A percentile compares a stretch with the other conserved stretches of the same genome.
Conservation (phyloP, 2,113 vertebrate genomes). For the Pavo muticus region DNA sequence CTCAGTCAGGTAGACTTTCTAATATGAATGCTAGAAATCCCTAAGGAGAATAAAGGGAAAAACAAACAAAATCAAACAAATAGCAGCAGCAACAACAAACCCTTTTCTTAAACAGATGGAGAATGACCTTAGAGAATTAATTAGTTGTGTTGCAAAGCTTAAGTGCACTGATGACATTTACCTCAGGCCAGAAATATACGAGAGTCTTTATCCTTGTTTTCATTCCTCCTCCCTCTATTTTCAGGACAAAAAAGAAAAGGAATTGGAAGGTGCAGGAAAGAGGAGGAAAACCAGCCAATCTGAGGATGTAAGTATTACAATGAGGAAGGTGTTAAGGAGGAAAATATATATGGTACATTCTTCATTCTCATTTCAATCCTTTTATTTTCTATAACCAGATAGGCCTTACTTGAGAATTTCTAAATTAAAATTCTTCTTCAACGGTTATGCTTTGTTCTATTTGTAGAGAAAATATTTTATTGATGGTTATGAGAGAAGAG, state of each 20-base stretch:
- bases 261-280: conserved; percentile 90
- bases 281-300: conserved; percentile 95
- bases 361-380: neutral
- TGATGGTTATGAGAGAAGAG: neutral
- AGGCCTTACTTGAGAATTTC: neutral
- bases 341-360: neutral
- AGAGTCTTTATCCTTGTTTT: neutral
- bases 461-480: neutral
- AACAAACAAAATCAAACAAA: neutral
- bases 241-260: conserved; percentile 98
- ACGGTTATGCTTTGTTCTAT: rapidly evolving
- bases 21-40: neutral
- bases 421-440: neutral
- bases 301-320: conserved; percentile 88
- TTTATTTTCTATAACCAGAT: neutral
- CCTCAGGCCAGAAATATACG: neutral
- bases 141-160: neutral
- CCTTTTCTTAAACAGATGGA: neutral
- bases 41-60: neutral
- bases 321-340: neutral
- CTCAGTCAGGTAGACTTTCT: neutral
- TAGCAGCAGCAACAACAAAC: neutral
- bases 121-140: neutral
- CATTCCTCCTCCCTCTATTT: neutral
- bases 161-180: neutral